Conservation (phyloP, 1,140 invertebrate species). For the Neodiprion pinetum region DNA sequence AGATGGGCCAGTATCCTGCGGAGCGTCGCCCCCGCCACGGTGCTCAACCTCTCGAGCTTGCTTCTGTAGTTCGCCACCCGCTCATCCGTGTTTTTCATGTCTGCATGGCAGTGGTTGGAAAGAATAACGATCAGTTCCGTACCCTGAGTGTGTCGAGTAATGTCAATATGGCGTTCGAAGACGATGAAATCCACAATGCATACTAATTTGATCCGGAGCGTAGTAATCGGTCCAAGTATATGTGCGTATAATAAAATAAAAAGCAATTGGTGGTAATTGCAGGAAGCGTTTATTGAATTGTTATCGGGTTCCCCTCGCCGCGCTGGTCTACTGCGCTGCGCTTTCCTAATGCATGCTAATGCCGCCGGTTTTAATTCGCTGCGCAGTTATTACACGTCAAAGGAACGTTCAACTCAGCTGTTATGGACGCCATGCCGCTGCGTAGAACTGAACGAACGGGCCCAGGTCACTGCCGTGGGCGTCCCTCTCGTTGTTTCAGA, state of each 20-base stretch:
- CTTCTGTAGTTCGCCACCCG: conserved; percentile 68
- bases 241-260: neutral
- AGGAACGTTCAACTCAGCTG: neutral
- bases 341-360: neutral
- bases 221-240: too few relatives aligned
- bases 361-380: neutral
- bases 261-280: conserved; percentile 3
- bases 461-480: neutral
- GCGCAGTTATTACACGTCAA: conserved; percentile 1
- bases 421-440: too few relatives aligned
- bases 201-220: too few relatives aligned
- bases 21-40: conserved; percentile 75
- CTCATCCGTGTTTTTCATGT: conserved; percentile 60
- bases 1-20: conserved; percentile 81
- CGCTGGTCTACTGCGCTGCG: neutral
- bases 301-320: neutral
- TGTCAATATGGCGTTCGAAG: neutral
- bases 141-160: too few relatives aligned
- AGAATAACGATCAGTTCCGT: neutral
- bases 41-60: conserved; percentile 70
- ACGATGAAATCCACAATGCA: neutral
- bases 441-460: too few relatives aligned
- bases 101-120: conserved; percentile 42
- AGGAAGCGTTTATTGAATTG: conserved; percentile 5
- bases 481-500: neutral